These are phyloP conservation scores for Callithrix jacchus DNA, from an alignment of 2,113 vertebrate species.

Conservation along the genomic window DNA sequence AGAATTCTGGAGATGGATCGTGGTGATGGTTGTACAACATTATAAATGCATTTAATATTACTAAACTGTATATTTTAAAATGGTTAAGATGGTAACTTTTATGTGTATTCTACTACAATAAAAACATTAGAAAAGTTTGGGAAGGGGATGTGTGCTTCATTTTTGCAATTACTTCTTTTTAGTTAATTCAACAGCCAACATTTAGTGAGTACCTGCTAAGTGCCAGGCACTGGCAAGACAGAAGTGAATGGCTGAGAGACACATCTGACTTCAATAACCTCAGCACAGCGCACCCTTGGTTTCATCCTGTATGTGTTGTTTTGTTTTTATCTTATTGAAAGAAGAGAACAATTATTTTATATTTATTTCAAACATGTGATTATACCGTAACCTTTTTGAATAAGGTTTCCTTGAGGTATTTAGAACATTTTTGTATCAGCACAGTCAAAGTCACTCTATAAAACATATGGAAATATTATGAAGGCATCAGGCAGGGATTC, in stretches of 20 bases:
- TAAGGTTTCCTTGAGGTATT: conserved; percentile 39
- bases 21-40: background rate
- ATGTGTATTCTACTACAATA: background rate
- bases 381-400: background rate
- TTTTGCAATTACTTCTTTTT: background rate
- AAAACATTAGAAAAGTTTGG: background rate
- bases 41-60: background rate
- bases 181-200: background rate
- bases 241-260: background rate
- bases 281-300: background rate
- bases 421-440: background rate
- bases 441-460: background rate
- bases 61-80: background rate
- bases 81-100: background rate
- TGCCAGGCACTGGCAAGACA: background rate
- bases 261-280: background rate
- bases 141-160: background rate
- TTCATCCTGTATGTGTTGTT: background rate
- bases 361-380: background rate
- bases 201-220: background rate
- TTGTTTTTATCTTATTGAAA: background rate
- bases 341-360: background rate
- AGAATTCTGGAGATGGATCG: background rate
- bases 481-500: conserved; percentile 25
- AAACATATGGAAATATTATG: conserved; percentile 40